Base-by-base conservation (phyloP, 2,888 invertebrate genomes). In the Phengaris arion region DNA sequence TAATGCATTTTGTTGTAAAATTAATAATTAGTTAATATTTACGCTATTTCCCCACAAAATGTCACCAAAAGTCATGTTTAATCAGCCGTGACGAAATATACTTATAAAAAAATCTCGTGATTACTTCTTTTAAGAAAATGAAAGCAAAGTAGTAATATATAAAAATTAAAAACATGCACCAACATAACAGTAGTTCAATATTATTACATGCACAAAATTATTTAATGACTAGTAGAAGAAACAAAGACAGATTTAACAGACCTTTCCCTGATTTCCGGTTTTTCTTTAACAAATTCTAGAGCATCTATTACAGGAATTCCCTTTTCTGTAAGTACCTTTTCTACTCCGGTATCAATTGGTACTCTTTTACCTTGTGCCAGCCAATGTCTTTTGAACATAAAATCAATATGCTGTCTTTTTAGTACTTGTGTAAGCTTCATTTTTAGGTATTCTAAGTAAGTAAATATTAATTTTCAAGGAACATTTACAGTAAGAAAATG, bases 361-460 rank as follows among this genome's bases (percentile, higher is more conserved):
- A 89, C 89, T 79, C 95, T 94, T 84, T 95, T 95, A 0, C 96
- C 95, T 88, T 96, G 95, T 3, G 94, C 81, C 79, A 94, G 87
- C 97, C 97, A 98, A 85, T 96, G 95, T 78, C 93, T 94, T 85
- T 95, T 95, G 80, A 96, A 95, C 92, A 95, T 95, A 92, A 96
- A 95, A 69, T 94, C 96, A 80, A 97, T 94, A 84, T 97, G 96
- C 82, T 97, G 96, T 52, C 95, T 92, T 76, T 88, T 93, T 80
- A 97, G 88, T 77, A 94, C 88, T 78, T 92, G 92, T 13, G 96
- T 94, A 64, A 96, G 81, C 81, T 95, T 95, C 97, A 97, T 97
- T 86, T 85, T 88, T 77, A 35, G 12, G 13, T 35, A 45, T 64
- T 64, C 12, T 64, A 45, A 12, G 35, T 64, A 35, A 64, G 6